Evolutionary conservation across 2,113 vertebrate genomes (phyloP).

Genomic region (Oncorhynchus tshawytscha): DNA sequence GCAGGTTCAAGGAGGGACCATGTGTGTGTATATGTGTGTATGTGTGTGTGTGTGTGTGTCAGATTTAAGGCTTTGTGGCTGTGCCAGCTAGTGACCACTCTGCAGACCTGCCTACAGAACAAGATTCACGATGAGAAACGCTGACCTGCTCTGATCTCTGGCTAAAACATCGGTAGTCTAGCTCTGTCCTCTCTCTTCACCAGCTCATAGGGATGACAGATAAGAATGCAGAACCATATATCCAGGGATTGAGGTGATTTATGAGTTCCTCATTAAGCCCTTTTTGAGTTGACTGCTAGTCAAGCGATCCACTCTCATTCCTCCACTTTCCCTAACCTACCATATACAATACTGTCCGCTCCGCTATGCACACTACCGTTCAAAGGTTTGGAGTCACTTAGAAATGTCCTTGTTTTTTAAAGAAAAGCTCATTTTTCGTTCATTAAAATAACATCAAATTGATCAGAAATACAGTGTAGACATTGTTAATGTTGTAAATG

Average conservation of each 20-base stretch:
- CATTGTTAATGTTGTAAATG: too few relatives aligned
- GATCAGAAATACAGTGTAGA: too few relatives aligned
- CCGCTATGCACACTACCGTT: not conserved
- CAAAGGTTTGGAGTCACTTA: too few relatives aligned
- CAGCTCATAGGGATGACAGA: not conserved
- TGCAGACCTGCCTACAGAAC: too few relatives aligned
- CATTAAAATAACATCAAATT: too few relatives aligned
- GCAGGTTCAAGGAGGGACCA: not conserved
- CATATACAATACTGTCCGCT: not conserved
- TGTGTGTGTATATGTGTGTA: not conserved
- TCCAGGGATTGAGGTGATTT: not conserved
- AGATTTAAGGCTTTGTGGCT: too few relatives aligned
- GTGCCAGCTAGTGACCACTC: not conserved
- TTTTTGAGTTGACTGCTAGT: constrained; percentile 1
- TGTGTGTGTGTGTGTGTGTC: too few relatives aligned
- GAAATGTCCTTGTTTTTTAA: too few relatives aligned
- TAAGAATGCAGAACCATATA: not conserved
- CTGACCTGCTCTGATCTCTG: not conserved
- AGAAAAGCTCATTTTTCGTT: too few relatives aligned
- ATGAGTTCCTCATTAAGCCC: not conserved
- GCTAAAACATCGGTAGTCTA: constrained; percentile 20
- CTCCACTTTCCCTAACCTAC: constrained; percentile 1
- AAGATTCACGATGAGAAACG: too few relatives aligned
- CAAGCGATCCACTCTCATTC: constrained; percentile 19
- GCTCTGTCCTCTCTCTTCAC: not conserved